Percentiles rank a stretch among this genome's conserved stretches.
Conservation (phyloP, 1,140 invertebrate genomes). For the Bombus superbus region DNA sequence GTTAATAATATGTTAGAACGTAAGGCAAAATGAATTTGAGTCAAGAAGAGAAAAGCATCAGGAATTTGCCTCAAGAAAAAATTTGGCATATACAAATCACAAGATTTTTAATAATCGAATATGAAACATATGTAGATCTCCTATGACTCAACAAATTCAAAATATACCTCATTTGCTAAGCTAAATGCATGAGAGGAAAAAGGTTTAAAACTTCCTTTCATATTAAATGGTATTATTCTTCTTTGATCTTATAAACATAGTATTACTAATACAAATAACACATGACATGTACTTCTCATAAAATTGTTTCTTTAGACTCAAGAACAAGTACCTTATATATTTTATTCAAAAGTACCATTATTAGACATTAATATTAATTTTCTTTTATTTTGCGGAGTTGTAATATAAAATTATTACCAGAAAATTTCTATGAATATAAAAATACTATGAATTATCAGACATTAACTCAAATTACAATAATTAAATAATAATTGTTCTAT, state of each 20-base stretch:
- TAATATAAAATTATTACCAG: neutral
- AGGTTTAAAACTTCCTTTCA: constrained; percentile 4
- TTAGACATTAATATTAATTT: constrained; percentile 2
- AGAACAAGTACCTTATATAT: neutral
- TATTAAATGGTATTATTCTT: neutral
- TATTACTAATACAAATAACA: neutral
- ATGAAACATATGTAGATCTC: neutral
- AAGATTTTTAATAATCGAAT: neutral
- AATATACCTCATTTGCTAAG: constrained; percentile 15
- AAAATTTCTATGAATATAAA: neutral
- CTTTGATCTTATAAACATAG: neutral
- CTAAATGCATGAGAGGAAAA: neutral
- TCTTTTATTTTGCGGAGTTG: neutral
- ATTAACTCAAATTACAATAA: neutral
- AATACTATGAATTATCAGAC: constrained; percentile 1
- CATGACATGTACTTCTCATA: neutral
- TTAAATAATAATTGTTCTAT: neutral
- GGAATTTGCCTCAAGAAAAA: neutral
- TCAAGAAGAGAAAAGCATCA: neutral
- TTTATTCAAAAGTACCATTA: neutral
- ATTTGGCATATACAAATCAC: neutral
- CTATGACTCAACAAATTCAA: neutral
- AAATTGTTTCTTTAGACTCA: neutral
- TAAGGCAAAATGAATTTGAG: neutral
- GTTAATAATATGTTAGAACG: neutral